Base-by-base conservation (phyloP, 2,113 vertebrate species). In the Ammodytes marinus region DNA sequence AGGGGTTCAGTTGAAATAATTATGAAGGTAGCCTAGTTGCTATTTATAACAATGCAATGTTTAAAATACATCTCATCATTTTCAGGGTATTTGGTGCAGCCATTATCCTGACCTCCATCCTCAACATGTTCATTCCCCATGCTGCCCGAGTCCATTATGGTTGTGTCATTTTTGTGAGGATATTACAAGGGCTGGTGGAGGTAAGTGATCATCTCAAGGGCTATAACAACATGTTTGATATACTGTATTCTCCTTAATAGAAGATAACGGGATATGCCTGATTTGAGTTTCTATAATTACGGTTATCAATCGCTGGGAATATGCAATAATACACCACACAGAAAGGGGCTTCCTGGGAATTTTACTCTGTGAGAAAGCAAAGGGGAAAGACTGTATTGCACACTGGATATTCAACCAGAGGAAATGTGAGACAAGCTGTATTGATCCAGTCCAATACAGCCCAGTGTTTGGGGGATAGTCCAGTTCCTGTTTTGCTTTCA, bases 81-180 rank as follows among this genome's bases (percentile, higher is more conserved):
- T 95, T 14, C 94, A 99, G 98, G 89, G 98, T 99, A 15, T 99
- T 99, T 91, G 98, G 98, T 74, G 96, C 96, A 80, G 98, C 98
- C 46, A 99, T 99, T 39, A 87, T 99, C 84, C 96, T 99, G 67
- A 99, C 98, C 43, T 97, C 98, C 4, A 98, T 92, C 17, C 94
- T 99, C 89, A 99, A 99, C 92, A 99, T 99, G 98, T 91, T 99
- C 59, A 99, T 99, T 58, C 98, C 98, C 0, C 97, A 98, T 1
- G 98, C 98, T 74, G 98, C 98, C 46, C 95, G 96, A 70, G 95
- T 96, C 66, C 98, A 99, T 90, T 99, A 98, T 4, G 98, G 98
- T 11, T 99, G 96, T 55, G 98, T 99, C 91, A 98, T 99, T 86
- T 99, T 98, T 65, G 97, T 99, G 0, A 96, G 98, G 91, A 98